Conservation (phyloP, 2,888 invertebrate species). For the Rotaria macrura region DNA sequence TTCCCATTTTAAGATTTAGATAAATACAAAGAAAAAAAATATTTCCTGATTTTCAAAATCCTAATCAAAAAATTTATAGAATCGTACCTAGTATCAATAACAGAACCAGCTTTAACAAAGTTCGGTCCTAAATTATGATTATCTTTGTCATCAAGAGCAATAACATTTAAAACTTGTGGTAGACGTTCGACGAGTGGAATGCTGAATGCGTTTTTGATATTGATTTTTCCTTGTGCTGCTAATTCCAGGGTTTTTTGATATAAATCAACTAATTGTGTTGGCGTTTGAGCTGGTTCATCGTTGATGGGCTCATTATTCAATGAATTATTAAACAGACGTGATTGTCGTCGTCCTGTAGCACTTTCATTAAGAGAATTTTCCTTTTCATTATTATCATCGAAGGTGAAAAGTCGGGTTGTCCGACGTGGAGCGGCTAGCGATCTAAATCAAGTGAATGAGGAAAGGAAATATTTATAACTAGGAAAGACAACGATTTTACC, state of each 20-base stretch:
- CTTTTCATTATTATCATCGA: neutral
- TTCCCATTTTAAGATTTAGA: too few species aligned
- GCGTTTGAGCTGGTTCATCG: neutral
- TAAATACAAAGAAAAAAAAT: too few species aligned
- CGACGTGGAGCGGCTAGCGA: neutral
- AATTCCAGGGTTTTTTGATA: neutral
- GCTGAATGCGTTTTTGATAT: constrained; percentile 74
- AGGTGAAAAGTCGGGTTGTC: neutral
- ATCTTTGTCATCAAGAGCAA: neutral
- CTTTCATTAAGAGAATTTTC: neutral
- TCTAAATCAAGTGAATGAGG: neutral
- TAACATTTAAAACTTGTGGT: constrained; percentile 59
- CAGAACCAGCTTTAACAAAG: constrained; percentile 38
- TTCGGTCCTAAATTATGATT: neutral
- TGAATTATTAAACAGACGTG: neutral
- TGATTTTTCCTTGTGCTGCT: constrained; percentile 58
- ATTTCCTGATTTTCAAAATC: too few species aligned
- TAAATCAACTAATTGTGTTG: neutral
- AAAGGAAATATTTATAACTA: neutral
- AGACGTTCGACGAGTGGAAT: constrained; percentile 75
- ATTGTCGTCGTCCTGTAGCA: neutral
- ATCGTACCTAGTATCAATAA: constrained; percentile 49
- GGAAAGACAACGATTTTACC: neutral
- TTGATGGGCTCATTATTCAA: neutral
- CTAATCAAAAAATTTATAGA: too few species aligned